phyloP scores from a whole-genome alignment of 2,888 invertebrate species.

The Homarus gammarus region DNA sequence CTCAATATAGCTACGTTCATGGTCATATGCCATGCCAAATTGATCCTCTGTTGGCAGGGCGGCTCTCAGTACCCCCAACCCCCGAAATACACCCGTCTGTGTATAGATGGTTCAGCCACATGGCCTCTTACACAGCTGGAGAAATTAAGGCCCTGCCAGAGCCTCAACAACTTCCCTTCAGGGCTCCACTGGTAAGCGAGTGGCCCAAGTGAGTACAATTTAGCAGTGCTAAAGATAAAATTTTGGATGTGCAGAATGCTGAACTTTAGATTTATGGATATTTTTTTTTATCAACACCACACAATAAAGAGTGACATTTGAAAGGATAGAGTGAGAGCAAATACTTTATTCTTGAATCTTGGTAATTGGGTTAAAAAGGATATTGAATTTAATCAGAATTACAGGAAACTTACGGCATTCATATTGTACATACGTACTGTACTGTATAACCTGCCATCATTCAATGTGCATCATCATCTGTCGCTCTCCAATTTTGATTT shows the following conservation, averaged over 20 bases:
- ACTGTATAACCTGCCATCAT: no score
- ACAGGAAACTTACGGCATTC: no score
- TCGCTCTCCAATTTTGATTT: no score
- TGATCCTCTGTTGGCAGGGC: slow-evolving; percentile 76
- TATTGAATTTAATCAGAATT: no score
- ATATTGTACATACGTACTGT: no score
- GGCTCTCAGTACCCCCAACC: slow-evolving; percentile 67
- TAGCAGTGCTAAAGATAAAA: no score
- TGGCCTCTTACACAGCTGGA: slow-evolving; percentile 63
- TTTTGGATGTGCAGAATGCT: no score
- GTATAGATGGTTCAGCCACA: slow-evolving; percentile 70
- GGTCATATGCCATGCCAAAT: slow-evolving; percentile 76
- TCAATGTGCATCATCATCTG: no score
- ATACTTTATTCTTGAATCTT: no score
- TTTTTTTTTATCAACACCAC: background rate
- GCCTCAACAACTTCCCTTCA: slow-evolving; percentile 40
- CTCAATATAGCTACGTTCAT: slow-evolving; percentile 77
- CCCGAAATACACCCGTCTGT: slow-evolving; percentile 73
- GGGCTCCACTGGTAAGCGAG: slow-evolving; percentile 60
- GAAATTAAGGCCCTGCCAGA: slow-evolving; percentile 65
- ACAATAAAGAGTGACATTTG: background rate
- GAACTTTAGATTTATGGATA: background rate
- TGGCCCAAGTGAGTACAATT: background rate
- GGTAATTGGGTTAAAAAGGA: no score
- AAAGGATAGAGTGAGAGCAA: no score